A percentile compares a stretch with the other conserved stretches of the same genome.
Evolutionary conservation across 2,113 vertebrate species (phyloP).

Genomic region (Prinia subflava): DNA sequence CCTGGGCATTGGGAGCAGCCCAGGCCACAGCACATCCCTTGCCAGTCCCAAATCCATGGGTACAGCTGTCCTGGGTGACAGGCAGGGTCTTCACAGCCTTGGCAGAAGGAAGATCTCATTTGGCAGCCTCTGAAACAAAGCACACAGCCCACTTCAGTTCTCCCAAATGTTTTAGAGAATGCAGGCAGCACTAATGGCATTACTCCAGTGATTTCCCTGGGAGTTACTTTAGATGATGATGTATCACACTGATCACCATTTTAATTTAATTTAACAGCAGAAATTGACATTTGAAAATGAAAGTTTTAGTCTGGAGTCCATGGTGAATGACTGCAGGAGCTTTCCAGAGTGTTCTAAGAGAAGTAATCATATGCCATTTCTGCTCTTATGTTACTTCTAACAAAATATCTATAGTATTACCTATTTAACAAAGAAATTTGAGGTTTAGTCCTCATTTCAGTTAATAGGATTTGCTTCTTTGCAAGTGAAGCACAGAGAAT

Average conservation of each 20-base stretch:
- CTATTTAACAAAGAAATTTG: neutral
- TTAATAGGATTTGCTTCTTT: neutral
- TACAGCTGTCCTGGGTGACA: neutral
- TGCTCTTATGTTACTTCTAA: neutral
- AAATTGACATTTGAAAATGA: slow-evolving; percentile 46
- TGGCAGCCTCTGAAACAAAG: neutral
- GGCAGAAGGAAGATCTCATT: neutral
- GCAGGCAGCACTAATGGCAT: neutral
- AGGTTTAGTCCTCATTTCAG: neutral
- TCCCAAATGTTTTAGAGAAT: neutral
- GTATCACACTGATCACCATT: slow-evolving; percentile 25
- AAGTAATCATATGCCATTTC: neutral
- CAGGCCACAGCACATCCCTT: neutral
- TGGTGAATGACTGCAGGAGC: neutral
- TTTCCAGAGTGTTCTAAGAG: neutral
- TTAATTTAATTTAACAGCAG: slow-evolving; percentile 49
- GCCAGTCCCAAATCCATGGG: neutral
- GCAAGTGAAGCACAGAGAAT: neutral
- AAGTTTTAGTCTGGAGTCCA: slow-evolving; percentile 1
- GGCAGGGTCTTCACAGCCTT: neutral
- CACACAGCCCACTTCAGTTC: neutral
- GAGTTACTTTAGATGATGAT: slow-evolving; percentile 49
- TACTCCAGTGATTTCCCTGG: neutral
- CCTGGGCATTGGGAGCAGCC: neutral
- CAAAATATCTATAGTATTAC: neutral